Evolutionary conservation across 2,888 invertebrate genomes (phyloP), one percentile per base, ranked within the genome.

Genomic region (Crocallis elinguaria): DNA sequence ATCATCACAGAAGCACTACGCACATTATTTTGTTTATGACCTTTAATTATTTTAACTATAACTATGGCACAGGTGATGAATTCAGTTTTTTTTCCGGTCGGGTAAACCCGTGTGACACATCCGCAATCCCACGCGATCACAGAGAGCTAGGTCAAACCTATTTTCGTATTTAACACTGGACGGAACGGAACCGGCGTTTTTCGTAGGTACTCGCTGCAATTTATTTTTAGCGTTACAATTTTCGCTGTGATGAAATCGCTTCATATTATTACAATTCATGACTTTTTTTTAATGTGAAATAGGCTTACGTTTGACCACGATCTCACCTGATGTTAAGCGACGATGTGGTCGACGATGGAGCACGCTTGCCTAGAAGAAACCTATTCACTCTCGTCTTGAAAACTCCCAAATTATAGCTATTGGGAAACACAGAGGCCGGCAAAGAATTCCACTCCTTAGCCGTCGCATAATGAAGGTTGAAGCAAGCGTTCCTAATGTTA

Each of bases 101-200:
- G 82, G 78, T 79, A 79, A 84, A 73, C 75, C 82, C 77, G 72
- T 76, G 76, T 79, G 84, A 81, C 82, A 81, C 81, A 82, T 80
- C 75, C 75, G 77, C 74, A 77, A 75, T 82, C 79, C 79, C 79
- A 82, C 77, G 76, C 77, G 71, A 77, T 78, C 75, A 79, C 75
- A 65, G 57, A 65, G 70, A 69, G 78, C 79, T 79, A 77, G 81
- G 79, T 82, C 78, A 77, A 79, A 82, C 71, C 75, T 79, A 81
- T 82, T 80, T 83, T 79, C 69, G 76, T 79, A 76, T 79, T 77
- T 72, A 74, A 77, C 75, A 73, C 71, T 73, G 73, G 69, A 72
- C 74, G 66, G 62, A 77, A 71, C 69, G 69, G 68, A 64, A 64
- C 66, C 62, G 64, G 57, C 21, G 50, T 42, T 25, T 51, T 49